Evolutionary conservation across 2,113 vertebrate genomes (phyloP).

Genomic region (Etheostoma cragini): DNA sequence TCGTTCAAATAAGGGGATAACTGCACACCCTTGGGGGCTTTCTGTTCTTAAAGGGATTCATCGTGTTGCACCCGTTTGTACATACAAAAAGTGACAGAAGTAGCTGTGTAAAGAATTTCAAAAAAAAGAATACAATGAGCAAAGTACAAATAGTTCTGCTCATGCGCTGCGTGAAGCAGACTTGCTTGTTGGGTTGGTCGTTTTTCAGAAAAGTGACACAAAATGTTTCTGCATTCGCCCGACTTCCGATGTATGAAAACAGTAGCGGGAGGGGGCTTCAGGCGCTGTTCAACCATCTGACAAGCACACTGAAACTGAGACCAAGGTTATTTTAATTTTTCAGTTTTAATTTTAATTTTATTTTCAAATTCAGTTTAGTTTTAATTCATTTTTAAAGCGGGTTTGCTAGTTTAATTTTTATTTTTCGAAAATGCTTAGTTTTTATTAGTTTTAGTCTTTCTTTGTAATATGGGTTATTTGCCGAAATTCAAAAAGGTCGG

Average conservation of each 20-base stretch:
- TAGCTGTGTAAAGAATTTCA: not conserved
- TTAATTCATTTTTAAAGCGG: too few species aligned
- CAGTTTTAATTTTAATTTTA: too few species aligned
- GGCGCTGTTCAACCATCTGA: not conserved
- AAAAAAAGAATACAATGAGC: not conserved
- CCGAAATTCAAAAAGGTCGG: too few species aligned
- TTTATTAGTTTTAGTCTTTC: too few species aligned
- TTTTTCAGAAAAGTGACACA: not conserved
- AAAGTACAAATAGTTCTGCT: not conserved
- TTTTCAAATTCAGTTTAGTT: too few species aligned
- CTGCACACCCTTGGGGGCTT: not conserved
- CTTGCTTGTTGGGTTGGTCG: not conserved
- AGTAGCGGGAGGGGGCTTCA: too few species aligned
- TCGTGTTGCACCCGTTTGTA: not conserved
- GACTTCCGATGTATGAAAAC: not conserved
- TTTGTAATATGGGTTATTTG: too few species aligned
- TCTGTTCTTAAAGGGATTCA: not conserved
- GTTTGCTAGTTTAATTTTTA: too few species aligned
- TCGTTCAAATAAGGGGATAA: not conserved
- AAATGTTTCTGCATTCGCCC: rapidly evolving
- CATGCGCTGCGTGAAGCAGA: not conserved
- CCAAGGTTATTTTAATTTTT: too few species aligned
- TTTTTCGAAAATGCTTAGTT: too few species aligned
- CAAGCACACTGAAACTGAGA: not conserved
- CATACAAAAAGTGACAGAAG: not conserved